Base-by-base conservation (phyloP, 1,140 invertebrate genomes). In the Thaumatotibia leucotreta region DNA sequence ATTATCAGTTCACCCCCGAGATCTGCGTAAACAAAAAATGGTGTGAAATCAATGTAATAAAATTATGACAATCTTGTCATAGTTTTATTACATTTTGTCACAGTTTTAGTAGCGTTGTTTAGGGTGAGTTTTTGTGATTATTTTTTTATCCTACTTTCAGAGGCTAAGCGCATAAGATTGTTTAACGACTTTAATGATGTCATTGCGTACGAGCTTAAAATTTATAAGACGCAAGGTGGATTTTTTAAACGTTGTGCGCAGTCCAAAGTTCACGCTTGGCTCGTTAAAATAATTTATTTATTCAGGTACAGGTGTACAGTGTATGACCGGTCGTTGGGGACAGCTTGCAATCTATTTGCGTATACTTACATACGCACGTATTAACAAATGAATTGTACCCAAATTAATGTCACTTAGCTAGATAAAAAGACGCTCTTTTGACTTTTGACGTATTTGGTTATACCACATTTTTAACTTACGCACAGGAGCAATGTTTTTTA, bases 271-370 rank as follows among this genome's bases (percentile, higher is more conserved):
- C 11, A 52, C 50, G 50, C 2, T 27, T 52, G 50, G 5, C 22
- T 24, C 22, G 22, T 52, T 52, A 24, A n/a, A 45, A 45, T 45
- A 24, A 52, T 9, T 52, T 52, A 22, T 52, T 52, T 52, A 27
- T 52, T 27, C 64, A 54, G 27, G 54, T 14, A 66, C 68, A 69
- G 68, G 68, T 69, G 68, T 49, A 63, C n/a, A n/a, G n/a, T n/a
- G 58, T 63, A 64, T 50, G 32, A 61, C 64, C 64, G 64, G 68
- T 62, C 65, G 61, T 24, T 29, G 31, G 14, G 23, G 61, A 50
- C 39, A 65, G 52, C 64, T 66, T 66, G 64, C 54, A 17, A 58
- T 11, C 11, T 66, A 61, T 66, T 65, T 27, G 52, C 64, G 49
- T 20, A 5, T 17, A 33, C 64, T 33, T 5, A 45, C 39, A 5